Percentiles rank a stretch among this genome's conserved stretches.
Conservation (phyloP, 2,797 vertebrate species). For the Vipera latastei region DNA sequence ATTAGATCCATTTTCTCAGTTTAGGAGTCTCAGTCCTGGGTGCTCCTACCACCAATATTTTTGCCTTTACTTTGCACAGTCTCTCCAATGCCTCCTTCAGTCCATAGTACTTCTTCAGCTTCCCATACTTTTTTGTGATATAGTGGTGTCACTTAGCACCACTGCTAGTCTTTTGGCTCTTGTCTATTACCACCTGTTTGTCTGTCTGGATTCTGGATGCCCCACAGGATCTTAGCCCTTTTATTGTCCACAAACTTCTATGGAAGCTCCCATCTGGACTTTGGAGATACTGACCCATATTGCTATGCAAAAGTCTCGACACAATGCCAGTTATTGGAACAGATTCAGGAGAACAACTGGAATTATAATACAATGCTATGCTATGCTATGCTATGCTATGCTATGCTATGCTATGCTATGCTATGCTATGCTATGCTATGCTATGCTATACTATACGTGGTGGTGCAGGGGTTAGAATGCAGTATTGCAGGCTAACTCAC, state of each 20-base stretch:
- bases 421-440: not conserved
- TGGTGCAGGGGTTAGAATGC: too few species aligned
- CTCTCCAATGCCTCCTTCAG: not conserved
- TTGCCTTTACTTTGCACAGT: not conserved
- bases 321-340: not conserved
- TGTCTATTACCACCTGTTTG: not conserved
- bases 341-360: not conserved
- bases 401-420: too few species aligned
- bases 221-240: not conserved
- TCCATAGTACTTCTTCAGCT: not conserved
- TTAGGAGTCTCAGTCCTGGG: not conserved
- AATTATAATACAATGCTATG: not conserved
- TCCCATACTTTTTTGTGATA: not conserved
- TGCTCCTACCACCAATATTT: not conserved
- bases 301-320: not conserved
- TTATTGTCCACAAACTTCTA: not conserved
- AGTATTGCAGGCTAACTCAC: too few species aligned
- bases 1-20: not conserved
- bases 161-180: not conserved
- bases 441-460: too few species aligned
- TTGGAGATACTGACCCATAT: not conserved
- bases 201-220: not conserved
- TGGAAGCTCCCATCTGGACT: not conserved
- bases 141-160: not conserved
- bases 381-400: too few species aligned